Evolutionary conservation across 2,797 vertebrate genomes (phyloP).

Genomic region (Acropternis orthonyx): DNA sequence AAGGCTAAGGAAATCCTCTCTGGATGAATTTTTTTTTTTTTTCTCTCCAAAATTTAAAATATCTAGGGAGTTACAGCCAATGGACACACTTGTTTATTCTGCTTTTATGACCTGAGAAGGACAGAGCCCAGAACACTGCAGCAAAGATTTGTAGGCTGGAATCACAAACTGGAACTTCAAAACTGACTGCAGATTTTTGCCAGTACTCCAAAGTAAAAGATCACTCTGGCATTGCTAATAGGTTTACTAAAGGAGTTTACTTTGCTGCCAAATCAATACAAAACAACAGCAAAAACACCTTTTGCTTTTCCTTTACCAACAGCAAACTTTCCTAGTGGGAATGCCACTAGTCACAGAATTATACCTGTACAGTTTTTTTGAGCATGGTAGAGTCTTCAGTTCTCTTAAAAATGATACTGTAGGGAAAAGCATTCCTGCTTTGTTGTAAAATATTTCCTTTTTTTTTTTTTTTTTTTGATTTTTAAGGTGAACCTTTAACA

Average conservation of each 20-base stretch:
- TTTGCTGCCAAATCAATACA: slow-evolving; percentile 19
- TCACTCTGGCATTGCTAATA: background rate
- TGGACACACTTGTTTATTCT: background rate
- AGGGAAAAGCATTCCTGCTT: background rate
- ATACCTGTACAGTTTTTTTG: background rate
- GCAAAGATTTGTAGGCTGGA: background rate
- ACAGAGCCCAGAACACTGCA: background rate
- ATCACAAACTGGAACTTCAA: background rate
- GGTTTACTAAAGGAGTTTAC: background rate
- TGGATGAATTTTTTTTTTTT: background rate
- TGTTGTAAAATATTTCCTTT: background rate
- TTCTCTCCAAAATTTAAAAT: background rate
- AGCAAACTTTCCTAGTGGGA: slow-evolving; percentile 12
- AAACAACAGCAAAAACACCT: background rate
- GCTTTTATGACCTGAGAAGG: background rate
- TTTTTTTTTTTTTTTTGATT: background rate
- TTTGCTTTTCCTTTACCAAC: background rate
- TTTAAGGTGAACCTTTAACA: background rate
- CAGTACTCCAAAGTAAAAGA: background rate
- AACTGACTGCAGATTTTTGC: background rate
- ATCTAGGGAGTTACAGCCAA: background rate
- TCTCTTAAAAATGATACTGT: background rate
- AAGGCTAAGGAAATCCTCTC: background rate
- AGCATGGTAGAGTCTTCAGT: background rate
- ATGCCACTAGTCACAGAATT: background rate